These are phyloP conservation scores for Conger conger DNA, from an alignment of 2,113 vertebrate genomes.

Conservation along the genomic window DNA sequence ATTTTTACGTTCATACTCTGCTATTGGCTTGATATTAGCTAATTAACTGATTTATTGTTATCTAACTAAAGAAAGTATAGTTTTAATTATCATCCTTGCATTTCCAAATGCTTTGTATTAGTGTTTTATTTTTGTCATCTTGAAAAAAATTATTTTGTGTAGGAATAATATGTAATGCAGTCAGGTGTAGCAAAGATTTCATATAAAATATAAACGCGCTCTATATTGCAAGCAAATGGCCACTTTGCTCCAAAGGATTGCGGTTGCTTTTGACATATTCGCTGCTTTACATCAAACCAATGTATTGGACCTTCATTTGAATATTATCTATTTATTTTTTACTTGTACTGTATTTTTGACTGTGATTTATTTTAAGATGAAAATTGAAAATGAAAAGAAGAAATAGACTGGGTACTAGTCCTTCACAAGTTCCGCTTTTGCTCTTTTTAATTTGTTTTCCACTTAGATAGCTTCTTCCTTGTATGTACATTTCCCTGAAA, in stretches of 20 bases:
- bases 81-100: constrained; percentile 51
- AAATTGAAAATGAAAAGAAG: too few relatives aligned
- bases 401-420: constrained; percentile 65
- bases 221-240: constrained; percentile 54
- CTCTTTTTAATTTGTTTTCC: not conserved
- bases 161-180: constrained; percentile 57
- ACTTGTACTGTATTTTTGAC: constrained; percentile 56
- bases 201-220: constrained; percentile 57
- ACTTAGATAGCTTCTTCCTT: constrained; percentile 42
- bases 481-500: constrained; percentile 34
- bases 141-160: constrained; percentile 49
- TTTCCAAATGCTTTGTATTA: constrained; percentile 51
- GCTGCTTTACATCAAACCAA: constrained; percentile 66
- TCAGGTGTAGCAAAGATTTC: constrained; percentile 51
- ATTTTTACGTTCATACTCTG: constrained; percentile 54
- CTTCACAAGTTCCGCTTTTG: constrained; percentile 15
- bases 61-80: constrained; percentile 43
- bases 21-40: constrained; percentile 49
- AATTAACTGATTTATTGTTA: constrained; percentile 30
- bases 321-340: constrained; percentile 57
- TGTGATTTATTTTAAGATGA: constrained; percentile 58
- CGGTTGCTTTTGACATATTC: constrained; percentile 64
- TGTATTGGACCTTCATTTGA: constrained; percentile 56
- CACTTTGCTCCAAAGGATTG: constrained; percentile 75
- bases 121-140: constrained; percentile 56